Evolutionary conservation across 1,140 invertebrate genomes (phyloP).

Genomic region (Linepithema humile): DNA sequence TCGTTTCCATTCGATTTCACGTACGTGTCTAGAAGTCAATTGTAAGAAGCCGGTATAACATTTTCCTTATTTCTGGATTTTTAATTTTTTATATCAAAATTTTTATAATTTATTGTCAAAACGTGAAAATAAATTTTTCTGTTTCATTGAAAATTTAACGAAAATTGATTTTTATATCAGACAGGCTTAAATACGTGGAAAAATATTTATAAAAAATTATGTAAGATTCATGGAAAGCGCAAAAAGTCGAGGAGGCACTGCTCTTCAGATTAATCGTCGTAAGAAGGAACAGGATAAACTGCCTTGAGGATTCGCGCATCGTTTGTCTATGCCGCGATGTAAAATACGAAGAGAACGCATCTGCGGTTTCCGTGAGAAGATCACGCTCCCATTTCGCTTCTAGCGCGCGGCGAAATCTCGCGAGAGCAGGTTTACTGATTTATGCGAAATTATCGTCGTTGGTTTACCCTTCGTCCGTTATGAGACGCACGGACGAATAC

Average conservation of each 20-base stretch:
- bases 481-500: neutral
- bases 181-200: neutral
- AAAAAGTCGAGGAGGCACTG: neutral
- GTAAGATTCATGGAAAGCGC: neutral
- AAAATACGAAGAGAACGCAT: conserved; percentile 51
- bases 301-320: conserved; percentile 13
- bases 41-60: too few species aligned
- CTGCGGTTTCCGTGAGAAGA: conserved; percentile 68
- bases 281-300: conserved; percentile 9
- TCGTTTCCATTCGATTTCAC: neutral
- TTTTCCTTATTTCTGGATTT: too few species aligned
- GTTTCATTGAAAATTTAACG: too few species aligned
- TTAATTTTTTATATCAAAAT: too few species aligned
- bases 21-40: too few species aligned
- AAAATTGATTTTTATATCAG: too few species aligned
- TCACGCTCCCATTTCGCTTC: conserved; percentile 62
- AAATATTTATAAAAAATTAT: neutral
- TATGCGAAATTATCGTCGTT: conserved; percentile 53
- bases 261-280: neutral
- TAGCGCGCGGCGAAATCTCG: neutral
- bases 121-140: too few species aligned
- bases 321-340: conserved; percentile 50
- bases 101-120: too few species aligned
- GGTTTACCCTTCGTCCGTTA: neutral
- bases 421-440: conserved; percentile 48